A percentile compares a stretch with the other conserved stretches of the same genome.
These are phyloP conservation scores for Melospiza melodia DNA, from an alignment of 2,113 vertebrate genomes.

Conservation along the genomic window DNA sequence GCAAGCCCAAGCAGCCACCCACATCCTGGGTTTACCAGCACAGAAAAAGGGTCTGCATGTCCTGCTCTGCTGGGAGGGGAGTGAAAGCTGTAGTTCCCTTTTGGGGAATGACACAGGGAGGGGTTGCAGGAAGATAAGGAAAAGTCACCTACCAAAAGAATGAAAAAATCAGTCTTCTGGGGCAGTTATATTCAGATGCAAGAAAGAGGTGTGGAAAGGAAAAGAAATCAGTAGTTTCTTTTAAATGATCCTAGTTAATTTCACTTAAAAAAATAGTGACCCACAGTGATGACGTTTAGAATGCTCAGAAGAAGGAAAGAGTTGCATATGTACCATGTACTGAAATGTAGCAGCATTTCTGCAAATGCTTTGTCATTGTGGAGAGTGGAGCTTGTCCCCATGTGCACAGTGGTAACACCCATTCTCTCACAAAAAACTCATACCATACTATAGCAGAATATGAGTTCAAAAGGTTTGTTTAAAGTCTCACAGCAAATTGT, in stretches of 20 bases:
- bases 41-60: background rate
- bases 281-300: background rate
- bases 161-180: background rate
- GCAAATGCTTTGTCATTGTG: background rate
- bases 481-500: background rate
- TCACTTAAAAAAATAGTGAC: background rate
- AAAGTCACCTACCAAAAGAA: background rate
- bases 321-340: fast-evolving
- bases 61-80: background rate
- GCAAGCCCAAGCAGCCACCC: background rate
- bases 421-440: background rate
- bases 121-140: background rate
- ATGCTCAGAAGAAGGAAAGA: background rate
- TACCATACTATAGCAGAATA: background rate
- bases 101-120: background rate
- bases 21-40: background rate
- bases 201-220: background rate
- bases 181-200: background rate
- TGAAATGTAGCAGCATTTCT: background rate
- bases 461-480: background rate
- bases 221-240: background rate
- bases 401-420: fast-evolving
- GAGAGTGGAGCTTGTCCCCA: background rate
- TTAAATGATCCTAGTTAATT: background rate
- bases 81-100: background rate